Base-by-base conservation (phyloP, 2,113 vertebrate species). In the Numida meleagris region DNA sequence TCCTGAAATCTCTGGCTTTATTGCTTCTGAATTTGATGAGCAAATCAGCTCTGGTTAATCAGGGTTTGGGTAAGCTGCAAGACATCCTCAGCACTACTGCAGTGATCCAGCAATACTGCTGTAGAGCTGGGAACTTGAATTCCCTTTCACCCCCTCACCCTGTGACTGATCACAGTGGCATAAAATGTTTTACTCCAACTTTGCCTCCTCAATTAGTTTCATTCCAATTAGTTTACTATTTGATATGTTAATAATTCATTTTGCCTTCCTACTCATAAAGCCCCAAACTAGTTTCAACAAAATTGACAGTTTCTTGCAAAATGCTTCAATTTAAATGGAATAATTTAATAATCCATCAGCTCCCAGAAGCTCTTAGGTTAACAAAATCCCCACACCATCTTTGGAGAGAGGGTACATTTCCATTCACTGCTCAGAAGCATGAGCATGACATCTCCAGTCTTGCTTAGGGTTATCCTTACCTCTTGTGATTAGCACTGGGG, bases 131-230 rank as follows among this genome's bases (percentile, higher is more conserved):
- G 73, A 79, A 90, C 3, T 31, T 46, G n/a, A 86, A 88, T 83
- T 90, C 55, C 13, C 20, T 24, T 68, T 86, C 36, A 36, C 7
- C 46, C 36, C 10, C 27, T 6, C 12, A 11, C 45, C 51, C 27
- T 17, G 31, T 1, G 0, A 65, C 50, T 58, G 51, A 73, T 36
- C 88, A 61, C 0, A 17, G n/a, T 16, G 23, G 18, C 57, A 66
- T 20, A 57, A 73, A 72, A 86, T 18, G 7, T 12, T 83, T 66
- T 62, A 15, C 21, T 90, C 66, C 68, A 11, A 13, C 50, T 77
- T 77, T 36, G 12, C 76, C 80, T 88, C 93, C 57, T 84, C 68
- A 80, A 33, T 78, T 67, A 36, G 24, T 70, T 92, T 89, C 29
- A 43, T 78, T 74, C 51, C 75, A 85, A 63, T 59, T 90, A 80